Base-by-base conservation (phyloP, 2,888 invertebrate species). In the Ptycholaimellus sp. region DNA sequence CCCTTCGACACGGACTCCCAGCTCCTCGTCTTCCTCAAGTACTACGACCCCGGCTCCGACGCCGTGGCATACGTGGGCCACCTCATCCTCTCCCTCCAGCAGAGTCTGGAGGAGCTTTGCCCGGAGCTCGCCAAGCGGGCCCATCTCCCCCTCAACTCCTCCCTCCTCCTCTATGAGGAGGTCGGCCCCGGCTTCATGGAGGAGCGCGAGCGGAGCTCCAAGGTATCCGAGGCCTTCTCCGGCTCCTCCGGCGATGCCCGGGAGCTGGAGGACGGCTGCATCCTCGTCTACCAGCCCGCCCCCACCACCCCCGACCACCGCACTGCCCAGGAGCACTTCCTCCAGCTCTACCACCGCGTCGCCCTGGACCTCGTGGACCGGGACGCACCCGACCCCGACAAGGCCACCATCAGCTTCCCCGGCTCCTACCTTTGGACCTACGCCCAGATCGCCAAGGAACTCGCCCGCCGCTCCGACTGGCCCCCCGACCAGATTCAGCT, bases 11-110 rank as follows among this genome's bases (percentile, higher is more conserved):
- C n/a, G n/a, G n/a, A n/a, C n/a, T n/a, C 23, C 14, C 85, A 90
- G 58, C 78, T 85, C n/a, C 68, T 85, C 34, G 62, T 85, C 37
- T 87, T 87, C 66, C 76, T 87, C 63, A 87, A 87, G 66, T 72
- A 79, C 64, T 96, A 90, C 60, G 83, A 93, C 60, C 82, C 85
- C 1, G 75, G 76, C 53, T 74, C 76, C 57, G 80, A 81, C 63
- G 73, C 76, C 45, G 75, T 93, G 45, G 80, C 82, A 51, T 93
- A 85, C 61, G 80, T 82, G 59, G 90, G 93, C n/a, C 87, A 87
- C 60, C 74, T 76, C 45, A 73, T 75, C 70, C 70, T 87, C 62
- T 75, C 80, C 6, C 75, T 83, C 19, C 72, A 72, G 23, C 73
- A 76, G 50, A 31, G 17, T 5, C 34, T 42, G 16, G 72, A 71